Conservation (phyloP, 2,797 vertebrate genomes). For the Microchirus variegatus region DNA sequence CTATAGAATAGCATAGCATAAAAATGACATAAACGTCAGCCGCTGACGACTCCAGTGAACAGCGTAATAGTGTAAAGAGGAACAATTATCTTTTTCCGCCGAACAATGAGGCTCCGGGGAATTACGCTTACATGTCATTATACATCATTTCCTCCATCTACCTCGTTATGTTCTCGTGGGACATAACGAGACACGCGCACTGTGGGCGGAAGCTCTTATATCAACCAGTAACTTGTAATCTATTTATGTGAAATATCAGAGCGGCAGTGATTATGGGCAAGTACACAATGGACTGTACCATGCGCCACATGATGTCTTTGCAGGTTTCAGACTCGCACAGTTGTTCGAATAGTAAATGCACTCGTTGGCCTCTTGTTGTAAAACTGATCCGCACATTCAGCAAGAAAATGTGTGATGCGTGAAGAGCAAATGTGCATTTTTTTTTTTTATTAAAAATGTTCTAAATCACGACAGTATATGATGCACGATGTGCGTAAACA, state of each 20-base stretch:
- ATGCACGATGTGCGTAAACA: no score
- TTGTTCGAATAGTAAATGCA: no score
- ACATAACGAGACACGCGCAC: neutral
- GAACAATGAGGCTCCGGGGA: neutral
- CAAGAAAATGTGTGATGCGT: no score
- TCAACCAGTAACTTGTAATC: neutral
- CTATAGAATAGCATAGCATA: neutral
- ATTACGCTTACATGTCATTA: neutral
- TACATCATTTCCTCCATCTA: constrained; percentile 5
- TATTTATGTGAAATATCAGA: neutral
- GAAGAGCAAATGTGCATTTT: no score
- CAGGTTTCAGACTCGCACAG: neutral
- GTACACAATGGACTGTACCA: neutral
- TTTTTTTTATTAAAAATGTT: no score
- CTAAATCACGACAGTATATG: no score
- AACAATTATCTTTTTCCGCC: constrained; percentile 6
- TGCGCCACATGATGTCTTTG: neutral
- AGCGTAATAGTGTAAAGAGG: neutral
- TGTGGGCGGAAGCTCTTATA: neutral
- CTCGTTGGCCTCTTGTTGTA: no score
- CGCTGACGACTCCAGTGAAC: neutral
- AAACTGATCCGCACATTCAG: no score
- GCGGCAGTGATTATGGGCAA: neutral
- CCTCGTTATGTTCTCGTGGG: constrained; percentile 15
- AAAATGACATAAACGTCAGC: neutral